A percentile compares a stretch with the other conserved stretches of the same genome.
Evolutionary conservation across 2,113 vertebrate species (phyloP).

Genomic region (Pristiophorus japonicus): DNA sequence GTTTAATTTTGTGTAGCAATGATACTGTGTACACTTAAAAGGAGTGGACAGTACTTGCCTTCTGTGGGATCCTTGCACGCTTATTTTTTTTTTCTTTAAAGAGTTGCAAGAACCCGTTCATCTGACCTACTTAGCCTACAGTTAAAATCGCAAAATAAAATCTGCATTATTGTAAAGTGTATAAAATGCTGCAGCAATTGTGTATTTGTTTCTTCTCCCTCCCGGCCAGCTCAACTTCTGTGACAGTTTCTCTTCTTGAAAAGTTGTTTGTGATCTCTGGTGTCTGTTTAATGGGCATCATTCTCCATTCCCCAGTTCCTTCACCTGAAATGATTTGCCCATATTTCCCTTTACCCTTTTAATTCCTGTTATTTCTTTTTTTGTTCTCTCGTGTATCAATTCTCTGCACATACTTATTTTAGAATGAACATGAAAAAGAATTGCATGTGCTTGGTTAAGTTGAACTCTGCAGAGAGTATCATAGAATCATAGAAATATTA

Average conservation of each 20-base stretch:
- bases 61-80: conserved; percentile 3
- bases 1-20: conserved; percentile 21
- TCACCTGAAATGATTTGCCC: background rate
- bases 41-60: background rate
- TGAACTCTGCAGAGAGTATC: background rate
- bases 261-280: background rate
- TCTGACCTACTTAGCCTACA: conserved; percentile 8
- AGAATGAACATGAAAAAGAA: background rate
- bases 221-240: background rate
- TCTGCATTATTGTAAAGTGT: conserved; percentile 30
- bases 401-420: conserved; percentile 20
- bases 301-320: background rate
- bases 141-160: conserved; percentile 29
- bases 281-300: background rate
- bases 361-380: background rate
- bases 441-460: background rate
- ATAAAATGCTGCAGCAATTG: background rate
- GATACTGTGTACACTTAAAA: conserved; percentile 1
- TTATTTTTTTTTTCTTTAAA: background rate
- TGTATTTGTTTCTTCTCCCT: background rate
- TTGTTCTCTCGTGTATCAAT: background rate
- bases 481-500: no score
- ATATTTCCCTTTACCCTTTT: background rate
- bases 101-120: conserved; percentile 14
- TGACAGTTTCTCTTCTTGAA: background rate